Evolutionary conservation across 2,888 invertebrate species (phyloP).

Genomic region (Ochropleura plecta): DNA sequence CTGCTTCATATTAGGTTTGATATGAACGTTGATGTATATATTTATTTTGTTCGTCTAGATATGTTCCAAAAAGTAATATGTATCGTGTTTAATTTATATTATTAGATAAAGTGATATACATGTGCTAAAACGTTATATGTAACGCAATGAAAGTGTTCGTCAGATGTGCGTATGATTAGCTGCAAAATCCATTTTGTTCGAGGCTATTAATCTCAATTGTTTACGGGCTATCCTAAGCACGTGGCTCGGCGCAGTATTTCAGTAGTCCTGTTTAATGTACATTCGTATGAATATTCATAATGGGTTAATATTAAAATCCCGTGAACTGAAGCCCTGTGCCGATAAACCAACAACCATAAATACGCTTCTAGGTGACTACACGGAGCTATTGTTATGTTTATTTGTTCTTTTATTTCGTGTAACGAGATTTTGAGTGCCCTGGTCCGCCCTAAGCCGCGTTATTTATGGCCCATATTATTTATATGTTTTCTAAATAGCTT

Average conservation of each 20-base stretch:
- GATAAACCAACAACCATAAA: constrained; percentile 80
- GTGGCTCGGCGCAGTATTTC: constrained; percentile 79
- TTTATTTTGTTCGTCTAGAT: constrained; percentile 83
- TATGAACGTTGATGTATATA: constrained; percentile 80
- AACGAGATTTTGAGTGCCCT: constrained; percentile 82
- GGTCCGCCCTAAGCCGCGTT: constrained; percentile 88
- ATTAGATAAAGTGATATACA: constrained; percentile 84
- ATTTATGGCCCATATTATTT: constrained; percentile 85
- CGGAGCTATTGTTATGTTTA: constrained; percentile 87
- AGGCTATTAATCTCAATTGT: constrained; percentile 81
- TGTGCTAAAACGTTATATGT: constrained; percentile 90
- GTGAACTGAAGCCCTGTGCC: constrained; percentile 81
- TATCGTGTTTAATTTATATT: constrained; percentile 83
- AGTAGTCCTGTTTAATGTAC: constrained; percentile 63
- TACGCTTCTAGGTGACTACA: constrained; percentile 90
- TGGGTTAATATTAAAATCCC: constrained; percentile 37
- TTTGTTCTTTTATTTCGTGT: constrained; percentile 85
- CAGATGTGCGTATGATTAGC: constrained; percentile 86
- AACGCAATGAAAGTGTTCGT: constrained; percentile 89
- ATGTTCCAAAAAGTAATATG: constrained; percentile 75
- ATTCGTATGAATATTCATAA: constrained; percentile 43
- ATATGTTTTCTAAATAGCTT: constrained; percentile 81
- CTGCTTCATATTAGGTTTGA: constrained; percentile 86
- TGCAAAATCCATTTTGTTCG: constrained; percentile 83
- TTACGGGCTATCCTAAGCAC: constrained; percentile 84